Evolutionary conservation across 2,888 invertebrate species (phyloP).

Genomic region (Pachliopta kotzebuea): DNA sequence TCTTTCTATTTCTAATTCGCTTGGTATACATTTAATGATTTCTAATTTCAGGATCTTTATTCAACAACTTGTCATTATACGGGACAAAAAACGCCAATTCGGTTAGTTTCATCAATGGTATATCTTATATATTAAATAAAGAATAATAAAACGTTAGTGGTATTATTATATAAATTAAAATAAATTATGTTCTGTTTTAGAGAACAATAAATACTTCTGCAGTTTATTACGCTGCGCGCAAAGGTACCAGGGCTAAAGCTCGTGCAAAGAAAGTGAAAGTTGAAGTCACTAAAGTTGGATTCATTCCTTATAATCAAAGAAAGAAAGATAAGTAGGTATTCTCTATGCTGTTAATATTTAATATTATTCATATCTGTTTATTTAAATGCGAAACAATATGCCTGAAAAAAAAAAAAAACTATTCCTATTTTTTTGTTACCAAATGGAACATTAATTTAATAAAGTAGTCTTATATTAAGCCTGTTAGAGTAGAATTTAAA

Average conservation of each 20-base stretch:
- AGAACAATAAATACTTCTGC: conserved; percentile 78
- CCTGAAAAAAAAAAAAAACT: too few species aligned
- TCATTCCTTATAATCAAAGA: conserved; percentile 85
- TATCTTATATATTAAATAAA: background rate
- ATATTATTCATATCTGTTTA: too few species aligned
- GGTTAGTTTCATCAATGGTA: conserved; percentile 45
- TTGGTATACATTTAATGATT: background rate
- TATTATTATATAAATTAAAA: background rate
- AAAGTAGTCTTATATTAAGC: too few species aligned
- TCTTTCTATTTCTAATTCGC: background rate
- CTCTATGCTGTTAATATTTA: background rate
- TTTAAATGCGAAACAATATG: too few species aligned
- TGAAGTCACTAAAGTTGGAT: conserved; percentile 87
- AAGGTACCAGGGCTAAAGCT: conserved; percentile 89
- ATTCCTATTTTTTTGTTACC: too few species aligned
- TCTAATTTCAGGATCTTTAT: conserved; percentile 52
- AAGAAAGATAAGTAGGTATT: conserved; percentile 61
- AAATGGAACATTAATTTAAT: too few species aligned
- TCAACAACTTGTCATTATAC: conserved; percentile 50
- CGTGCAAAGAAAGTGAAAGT: conserved; percentile 88
- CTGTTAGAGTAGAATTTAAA: too few species aligned
- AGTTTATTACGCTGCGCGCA: conserved; percentile 87
- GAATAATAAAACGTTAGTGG: background rate
- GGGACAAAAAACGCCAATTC: conserved; percentile 50
- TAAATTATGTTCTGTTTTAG: conserved; percentile 43